Evolutionary conservation across 2,797 vertebrate species (phyloP), one percentile per base, ranked within the genome.

Genomic region (Cetoscarus ocellatus): DNA sequence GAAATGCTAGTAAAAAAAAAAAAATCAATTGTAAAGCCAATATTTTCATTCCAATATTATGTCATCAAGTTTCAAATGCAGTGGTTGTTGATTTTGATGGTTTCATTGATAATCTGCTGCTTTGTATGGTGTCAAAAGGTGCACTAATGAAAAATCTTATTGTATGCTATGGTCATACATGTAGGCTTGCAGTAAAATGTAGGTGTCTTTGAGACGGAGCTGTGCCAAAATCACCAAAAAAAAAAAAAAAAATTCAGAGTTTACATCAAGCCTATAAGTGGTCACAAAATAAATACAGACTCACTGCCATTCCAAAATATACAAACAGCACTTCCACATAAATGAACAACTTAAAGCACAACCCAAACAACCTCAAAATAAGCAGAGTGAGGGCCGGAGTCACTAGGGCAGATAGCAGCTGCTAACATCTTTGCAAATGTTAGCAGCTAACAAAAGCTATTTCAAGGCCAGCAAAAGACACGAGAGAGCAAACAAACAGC

Each of bases 281-380:
- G 64, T 48, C 50, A 61, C 48, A 73, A 68, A 51, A 45, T 18
- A 70, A 75, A 81, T 14, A 51, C 12, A 38, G 2, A 7, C 57
- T 68, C 56, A 67, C 80, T 70, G 61, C 45, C 19, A 67, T 27
- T 0, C 18, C 49, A 8, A 47, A 72, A 83, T 78, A 87, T 86
- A 73, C 48, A 80, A 64, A 15, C 8, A n/a, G 14, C 58, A 39
- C n/a, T 59, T 55, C 13, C 36, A 40, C 43, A 80, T 69, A 49
- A 67, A 80, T 75, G 72, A 70, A 14, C 47, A 60, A 62, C 50
- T 61, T 69, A 39, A 58, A 65, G 56, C 54, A 67, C 18, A 27
- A 27, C 18, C 49, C 18, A 50, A 50, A 50, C 49, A 50, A 18
- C 17, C 52, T 62, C 18, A 71, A 75, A 69, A 67, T 9, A 36